Evolutionary conservation across 2,888 invertebrate genomes (phyloP).

Genomic region (Lypha dubia): DNA sequence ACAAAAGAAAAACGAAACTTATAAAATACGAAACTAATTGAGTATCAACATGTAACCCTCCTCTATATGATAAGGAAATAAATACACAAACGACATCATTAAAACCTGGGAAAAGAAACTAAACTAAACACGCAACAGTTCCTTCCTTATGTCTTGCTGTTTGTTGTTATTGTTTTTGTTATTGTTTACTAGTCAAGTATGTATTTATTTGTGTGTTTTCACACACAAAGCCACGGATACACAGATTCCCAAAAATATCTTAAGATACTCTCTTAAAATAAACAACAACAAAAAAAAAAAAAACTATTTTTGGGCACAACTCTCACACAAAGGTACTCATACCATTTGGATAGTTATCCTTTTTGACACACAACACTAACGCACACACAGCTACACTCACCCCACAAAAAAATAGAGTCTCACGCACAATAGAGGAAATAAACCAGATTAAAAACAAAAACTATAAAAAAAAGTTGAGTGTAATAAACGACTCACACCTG

Average conservation of each 20-base stretch:
- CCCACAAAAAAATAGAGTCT: background rate
- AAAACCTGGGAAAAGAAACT: slow-evolving; percentile 32
- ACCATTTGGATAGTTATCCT: slow-evolving; percentile 38
- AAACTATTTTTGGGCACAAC: slow-evolving; percentile 24
- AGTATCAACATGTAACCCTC: slow-evolving; percentile 57
- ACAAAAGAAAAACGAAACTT: slow-evolving; percentile 16
- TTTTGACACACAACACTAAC: slow-evolving; percentile 25
- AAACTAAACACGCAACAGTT: slow-evolving; percentile 68
- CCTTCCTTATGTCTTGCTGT: slow-evolving; percentile 47
- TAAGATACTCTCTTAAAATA: background rate
- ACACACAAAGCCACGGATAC: background rate
- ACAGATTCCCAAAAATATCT: background rate
- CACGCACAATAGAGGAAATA: slow-evolving; percentile 29
- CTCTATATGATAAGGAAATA: slow-evolving; percentile 8
- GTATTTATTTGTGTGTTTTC: background rate
- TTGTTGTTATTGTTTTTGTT: slow-evolving; percentile 6
- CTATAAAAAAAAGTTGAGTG: slow-evolving; percentile 24
- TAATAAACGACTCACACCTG: slow-evolving; percentile 37
- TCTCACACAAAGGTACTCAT: background rate
- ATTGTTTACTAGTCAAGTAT: slow-evolving; percentile 5
- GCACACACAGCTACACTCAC: background rate
- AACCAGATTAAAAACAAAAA: background rate
- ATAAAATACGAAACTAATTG: slow-evolving; percentile 63
- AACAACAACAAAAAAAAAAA: no score
- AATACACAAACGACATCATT: slow-evolving; percentile 18